These are phyloP conservation scores for Rosalia funebris DNA, from an alignment of 2,888 invertebrate species.

Conservation along the genomic window DNA sequence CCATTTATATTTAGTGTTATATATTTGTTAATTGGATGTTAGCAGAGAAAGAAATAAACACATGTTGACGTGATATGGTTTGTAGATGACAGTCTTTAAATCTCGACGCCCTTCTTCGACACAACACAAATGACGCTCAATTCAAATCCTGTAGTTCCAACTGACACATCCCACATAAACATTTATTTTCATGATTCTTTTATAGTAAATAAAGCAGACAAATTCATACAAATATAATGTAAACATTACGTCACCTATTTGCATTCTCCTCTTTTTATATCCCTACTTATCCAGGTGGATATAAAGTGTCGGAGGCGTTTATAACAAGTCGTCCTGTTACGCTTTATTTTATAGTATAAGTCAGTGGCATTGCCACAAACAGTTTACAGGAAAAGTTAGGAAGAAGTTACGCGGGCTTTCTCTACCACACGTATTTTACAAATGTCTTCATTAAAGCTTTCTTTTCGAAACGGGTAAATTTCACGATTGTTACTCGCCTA, in stretches of 20 bases:
- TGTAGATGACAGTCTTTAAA: too few relatives aligned
- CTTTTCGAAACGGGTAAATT: not conserved
- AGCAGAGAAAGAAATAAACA: too few relatives aligned
- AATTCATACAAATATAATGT: not conserved
- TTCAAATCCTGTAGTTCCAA: too few relatives aligned
- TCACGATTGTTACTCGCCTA: too few relatives aligned
- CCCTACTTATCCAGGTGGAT: not conserved
- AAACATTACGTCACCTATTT: not conserved
- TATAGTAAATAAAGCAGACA: not conserved
- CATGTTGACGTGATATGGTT: too few relatives aligned
- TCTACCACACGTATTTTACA: not conserved
- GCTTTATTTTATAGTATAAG: not conserved
- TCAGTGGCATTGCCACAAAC: not conserved
- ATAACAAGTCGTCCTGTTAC: not conserved
- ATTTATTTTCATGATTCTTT: not conserved
- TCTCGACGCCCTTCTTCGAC: too few relatives aligned
- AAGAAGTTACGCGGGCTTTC: not conserved
- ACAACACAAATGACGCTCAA: too few relatives aligned
- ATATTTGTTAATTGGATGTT: too few relatives aligned
- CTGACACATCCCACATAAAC: too few relatives aligned
- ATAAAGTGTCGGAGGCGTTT: not conserved
- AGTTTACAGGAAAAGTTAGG: not conserved
- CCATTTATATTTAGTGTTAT: too few relatives aligned
- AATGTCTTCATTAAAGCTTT: not conserved
- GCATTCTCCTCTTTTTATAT: not conserved